Evolutionary conservation across 2,113 vertebrate species (phyloP), one percentile per base, ranked within the genome.

Genomic region (Peromyscus leucopus): DNA sequence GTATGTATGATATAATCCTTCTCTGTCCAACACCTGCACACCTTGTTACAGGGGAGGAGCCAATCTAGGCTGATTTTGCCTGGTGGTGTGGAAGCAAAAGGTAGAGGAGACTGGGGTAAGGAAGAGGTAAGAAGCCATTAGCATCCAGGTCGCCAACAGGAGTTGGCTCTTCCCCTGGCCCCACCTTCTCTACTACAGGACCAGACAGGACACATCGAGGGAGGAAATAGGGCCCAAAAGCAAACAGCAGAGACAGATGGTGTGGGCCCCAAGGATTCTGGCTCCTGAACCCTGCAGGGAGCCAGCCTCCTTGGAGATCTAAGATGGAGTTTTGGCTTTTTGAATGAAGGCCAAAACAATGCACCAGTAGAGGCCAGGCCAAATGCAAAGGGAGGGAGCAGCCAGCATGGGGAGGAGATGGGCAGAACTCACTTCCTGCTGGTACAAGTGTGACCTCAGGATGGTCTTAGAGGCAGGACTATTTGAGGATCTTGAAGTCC

Each of bases 1-100:
- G 57, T 71, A 36, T 46, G 0, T 48, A 1, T 36, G 63, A 72
- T 65, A 75, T 26, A 48, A 57, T 71, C 28, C 28, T 10, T 22
- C 13, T 10, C 1, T 2, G 1, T 1, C 13, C 1, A 1, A 1
- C 7, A n/a, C 1, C 28, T 4, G 0, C 17, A 15, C 0, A 5
- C 3, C 19, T 13, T 39, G 28, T 63, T n/a, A 51, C 4, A 26
- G 48, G 2, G 46, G n/a, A 61, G 39, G 28, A 85, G 33, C 21
- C 6, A 6, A 1, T 3, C 63, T 59, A 63, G 42, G 28, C 7
- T 42, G 3, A 55, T 59, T 65, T 55, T 33, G 11, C 19, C 7
- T 71, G 39, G 7, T 46, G 36, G 4, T 42, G 33, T 39, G 42
- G 80, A 90, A 26, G 42, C 90, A 17, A 48, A 46, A 16, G 69